These are phyloP conservation scores for Mantis religiosa DNA, from an alignment of 2,888 invertebrate species.

Conservation along the genomic window DNA sequence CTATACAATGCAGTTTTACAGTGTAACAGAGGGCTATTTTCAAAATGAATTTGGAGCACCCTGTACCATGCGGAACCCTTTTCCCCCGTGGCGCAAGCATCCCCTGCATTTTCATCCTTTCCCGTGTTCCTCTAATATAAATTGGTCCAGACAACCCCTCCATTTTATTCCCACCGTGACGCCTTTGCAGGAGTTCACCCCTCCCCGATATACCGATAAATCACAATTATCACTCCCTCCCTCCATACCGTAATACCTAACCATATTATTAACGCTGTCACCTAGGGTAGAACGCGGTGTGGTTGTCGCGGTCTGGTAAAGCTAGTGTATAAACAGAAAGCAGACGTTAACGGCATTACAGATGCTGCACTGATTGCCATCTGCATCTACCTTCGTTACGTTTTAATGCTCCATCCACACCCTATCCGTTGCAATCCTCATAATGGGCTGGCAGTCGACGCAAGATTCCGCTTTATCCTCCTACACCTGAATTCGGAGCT, in stretches of 20 bases:
- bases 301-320: conserved; percentile 9
- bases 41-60: neutral
- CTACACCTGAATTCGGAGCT: neutral
- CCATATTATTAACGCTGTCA: conserved; percentile 26
- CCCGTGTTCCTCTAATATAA: conserved; percentile 20
- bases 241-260: conserved; percentile 8
- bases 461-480: neutral
- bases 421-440: neutral
- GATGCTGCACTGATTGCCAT: conserved; percentile 13
- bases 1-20: no score
- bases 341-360: conserved; percentile 15
- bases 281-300: conserved; percentile 12
- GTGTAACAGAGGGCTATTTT: neutral
- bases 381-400: conserved; percentile 12
- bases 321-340: conserved; percentile 12
- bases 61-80: conserved; percentile 7
- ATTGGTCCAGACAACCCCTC: conserved; percentile 22
- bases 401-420: conserved; percentile 2
- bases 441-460: neutral
- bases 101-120: conserved; percentile 24
- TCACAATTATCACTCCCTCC: conserved; percentile 25
- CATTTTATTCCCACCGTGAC: conserved; percentile 21
- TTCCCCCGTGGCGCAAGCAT: neutral
- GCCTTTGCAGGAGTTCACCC: neutral
- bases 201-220: conserved; percentile 25